A percentile compares a stretch with the other conserved stretches of the same genome.
These are phyloP conservation scores for Brienomyrus brachyistius DNA, from an alignment of 2,113 vertebrate genomes.

Conservation along the genomic window DNA sequence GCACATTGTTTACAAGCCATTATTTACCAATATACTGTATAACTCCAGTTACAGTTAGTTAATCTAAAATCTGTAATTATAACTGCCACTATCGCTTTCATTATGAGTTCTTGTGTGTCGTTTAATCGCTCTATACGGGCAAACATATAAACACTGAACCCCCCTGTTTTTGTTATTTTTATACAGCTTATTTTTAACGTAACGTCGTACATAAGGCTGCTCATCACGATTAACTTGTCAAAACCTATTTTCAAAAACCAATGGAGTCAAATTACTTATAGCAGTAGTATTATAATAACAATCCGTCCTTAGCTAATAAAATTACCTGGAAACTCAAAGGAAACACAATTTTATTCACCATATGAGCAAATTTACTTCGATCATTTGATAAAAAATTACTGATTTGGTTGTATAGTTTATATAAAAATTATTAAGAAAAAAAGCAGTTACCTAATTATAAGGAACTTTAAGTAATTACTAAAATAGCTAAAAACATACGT, in stretches of 20 bases:
- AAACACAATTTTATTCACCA: neutral
- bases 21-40: neutral
- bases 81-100: neutral
- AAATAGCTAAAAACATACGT: neutral
- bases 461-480: neutral
- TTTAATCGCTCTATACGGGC: neutral
- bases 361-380: neutral
- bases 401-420: neutral
- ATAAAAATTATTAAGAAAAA: neutral
- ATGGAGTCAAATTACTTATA: neutral
- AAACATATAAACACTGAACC: neutral
- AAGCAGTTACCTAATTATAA: neutral
- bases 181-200: neutral
- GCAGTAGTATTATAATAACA: neutral
- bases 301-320: neutral
- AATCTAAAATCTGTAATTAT: slow-evolving; percentile 1
- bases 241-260: neutral
- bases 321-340: neutral
- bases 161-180: neutral
- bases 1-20: neutral
- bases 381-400: neutral
- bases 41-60: neutral
- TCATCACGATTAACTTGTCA: neutral
- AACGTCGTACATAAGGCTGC: neutral
- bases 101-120: neutral